Evolutionary conservation across 2,888 invertebrate genomes (phyloP).

Genomic region (Pyrgus malvae): DNA sequence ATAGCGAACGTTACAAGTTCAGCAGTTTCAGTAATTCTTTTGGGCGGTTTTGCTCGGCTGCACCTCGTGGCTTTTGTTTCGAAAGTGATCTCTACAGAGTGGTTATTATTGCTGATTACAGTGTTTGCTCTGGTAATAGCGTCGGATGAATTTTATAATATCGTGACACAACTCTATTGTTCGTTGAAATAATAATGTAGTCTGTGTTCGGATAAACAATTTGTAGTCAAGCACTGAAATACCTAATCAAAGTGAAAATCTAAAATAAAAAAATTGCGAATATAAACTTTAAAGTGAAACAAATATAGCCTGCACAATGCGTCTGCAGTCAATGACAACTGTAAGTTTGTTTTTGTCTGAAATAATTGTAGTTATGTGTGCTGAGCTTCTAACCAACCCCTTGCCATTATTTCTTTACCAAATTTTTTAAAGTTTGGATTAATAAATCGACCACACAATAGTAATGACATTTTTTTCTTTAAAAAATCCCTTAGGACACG

Average conservation of each 20-base stretch:
- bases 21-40: constrained; percentile 13
- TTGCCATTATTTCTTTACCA: not conserved
- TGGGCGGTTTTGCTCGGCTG: constrained; percentile 9
- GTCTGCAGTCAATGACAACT: constrained; percentile 19
- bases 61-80: constrained; percentile 24
- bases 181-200: constrained; percentile 27
- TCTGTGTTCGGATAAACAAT: constrained; percentile 2
- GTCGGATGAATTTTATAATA: constrained; percentile 23
- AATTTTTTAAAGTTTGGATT: not conserved
- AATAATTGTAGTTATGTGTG: constrained; percentile 8
- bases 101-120: constrained; percentile 27
- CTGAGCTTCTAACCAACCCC: not conserved
- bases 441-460: too few relatives aligned
- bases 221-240: constrained; percentile 7
- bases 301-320: constrained; percentile 13
- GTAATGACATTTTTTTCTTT: too few relatives aligned
- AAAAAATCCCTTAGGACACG: too few relatives aligned
- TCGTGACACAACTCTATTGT: constrained; percentile 35
- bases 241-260: not conserved
- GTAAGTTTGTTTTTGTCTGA: constrained; percentile 19
- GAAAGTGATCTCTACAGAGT: constrained; percentile 23
- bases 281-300: constrained; percentile 4
- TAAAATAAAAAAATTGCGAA: not conserved
- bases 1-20: constrained; percentile 7
- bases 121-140: constrained; percentile 35